Conservation (phyloP, 2,888 invertebrate species). For the Tenthredo livida region DNA sequence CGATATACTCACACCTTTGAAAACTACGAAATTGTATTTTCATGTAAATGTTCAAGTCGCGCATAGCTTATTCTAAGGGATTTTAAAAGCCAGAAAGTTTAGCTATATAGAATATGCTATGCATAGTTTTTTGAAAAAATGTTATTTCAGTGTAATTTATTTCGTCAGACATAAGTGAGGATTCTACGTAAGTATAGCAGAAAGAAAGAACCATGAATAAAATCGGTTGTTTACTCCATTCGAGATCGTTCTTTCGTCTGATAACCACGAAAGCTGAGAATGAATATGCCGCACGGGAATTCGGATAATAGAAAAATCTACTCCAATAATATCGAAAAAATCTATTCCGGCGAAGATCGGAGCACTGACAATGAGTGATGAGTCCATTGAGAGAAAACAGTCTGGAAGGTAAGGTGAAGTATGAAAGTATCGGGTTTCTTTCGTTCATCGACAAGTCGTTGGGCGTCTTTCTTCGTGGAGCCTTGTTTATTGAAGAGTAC, state of each 20-base stretch:
- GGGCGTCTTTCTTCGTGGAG: neutral
- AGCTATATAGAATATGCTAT: neutral
- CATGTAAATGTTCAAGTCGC: neutral
- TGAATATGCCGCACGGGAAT: conserved; percentile 4
- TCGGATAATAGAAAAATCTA: conserved; percentile 5
- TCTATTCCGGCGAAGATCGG: neutral
- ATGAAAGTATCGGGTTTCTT: conserved; percentile 27
- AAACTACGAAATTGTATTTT: conserved; percentile 6
- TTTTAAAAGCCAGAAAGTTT: neutral
- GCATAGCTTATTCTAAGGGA: neutral
- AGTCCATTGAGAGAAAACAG: conserved; percentile 20
- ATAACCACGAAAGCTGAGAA: neutral
- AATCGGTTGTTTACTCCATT: neutral
- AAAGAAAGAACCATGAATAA: neutral
- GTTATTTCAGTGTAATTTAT: neutral
- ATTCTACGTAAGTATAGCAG: neutral
- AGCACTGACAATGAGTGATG: conserved; percentile 40
- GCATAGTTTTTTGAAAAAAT: neutral
- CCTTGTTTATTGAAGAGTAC: conserved; percentile 37
- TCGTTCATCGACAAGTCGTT: neutral
- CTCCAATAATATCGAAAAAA: conserved; percentile 8
- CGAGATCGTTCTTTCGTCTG: neutral
- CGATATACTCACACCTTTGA: neutral
- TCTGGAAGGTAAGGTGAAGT: neutral
- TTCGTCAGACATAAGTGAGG: neutral